phyloP scores from a whole-genome alignment of 2,113 vertebrate species.

The Paratilapia polleni region DNA sequence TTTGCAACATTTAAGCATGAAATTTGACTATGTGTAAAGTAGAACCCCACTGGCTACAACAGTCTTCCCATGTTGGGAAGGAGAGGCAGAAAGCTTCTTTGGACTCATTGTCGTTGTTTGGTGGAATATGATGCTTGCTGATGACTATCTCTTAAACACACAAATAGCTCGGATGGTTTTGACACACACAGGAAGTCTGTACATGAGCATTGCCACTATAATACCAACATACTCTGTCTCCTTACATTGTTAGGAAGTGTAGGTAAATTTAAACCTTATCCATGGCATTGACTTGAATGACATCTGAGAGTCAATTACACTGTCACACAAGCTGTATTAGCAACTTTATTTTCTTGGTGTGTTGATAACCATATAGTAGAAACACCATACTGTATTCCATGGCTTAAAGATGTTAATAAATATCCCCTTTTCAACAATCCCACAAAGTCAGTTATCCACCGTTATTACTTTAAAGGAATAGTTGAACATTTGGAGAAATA shows the following conservation, averaged over 20 bases:
- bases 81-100: background rate
- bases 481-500: background rate
- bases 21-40: constrained; percentile 67
- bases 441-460: background rate
- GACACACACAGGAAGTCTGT: background rate
- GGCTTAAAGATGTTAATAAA: background rate
- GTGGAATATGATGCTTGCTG: background rate
- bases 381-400: background rate
- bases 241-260: background rate
- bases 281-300: background rate
- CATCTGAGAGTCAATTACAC: background rate
- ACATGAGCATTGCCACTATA: background rate
- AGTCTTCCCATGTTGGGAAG: background rate
- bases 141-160: constrained; percentile 14
- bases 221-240: background rate
- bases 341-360: background rate
- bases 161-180: background rate
- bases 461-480: background rate
- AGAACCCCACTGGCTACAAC: background rate
- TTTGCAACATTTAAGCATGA: constrained; percentile 65
- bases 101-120: constrained; percentile 17
- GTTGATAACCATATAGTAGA: background rate
- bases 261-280: background rate
- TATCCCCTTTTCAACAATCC: background rate
- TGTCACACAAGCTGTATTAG: background rate